Evolutionary conservation across 2,888 invertebrate genomes (phyloP).

Genomic region (Cheilosia scutellata): DNA sequence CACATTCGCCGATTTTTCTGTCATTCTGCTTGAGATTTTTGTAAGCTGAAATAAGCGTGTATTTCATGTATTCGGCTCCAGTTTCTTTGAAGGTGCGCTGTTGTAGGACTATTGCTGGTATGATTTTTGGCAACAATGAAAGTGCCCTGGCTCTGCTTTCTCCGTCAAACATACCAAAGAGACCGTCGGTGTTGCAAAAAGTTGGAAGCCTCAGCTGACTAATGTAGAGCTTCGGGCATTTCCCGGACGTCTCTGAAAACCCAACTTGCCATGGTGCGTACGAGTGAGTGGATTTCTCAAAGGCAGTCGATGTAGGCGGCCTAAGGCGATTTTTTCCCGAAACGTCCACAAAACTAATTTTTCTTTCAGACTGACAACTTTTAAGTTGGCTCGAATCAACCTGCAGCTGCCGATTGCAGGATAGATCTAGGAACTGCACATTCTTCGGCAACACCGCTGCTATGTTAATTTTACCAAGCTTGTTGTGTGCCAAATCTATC

Average conservation of each 20-base stretch:
- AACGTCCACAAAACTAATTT: constrained; percentile 93
- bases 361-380: constrained; percentile 91
- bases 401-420: constrained; percentile 92
- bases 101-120: constrained; percentile 92
- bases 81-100: constrained; percentile 93
- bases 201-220: constrained; percentile 91
- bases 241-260: constrained; percentile 93
- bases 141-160: constrained; percentile 90
- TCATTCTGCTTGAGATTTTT: constrained; percentile 90
- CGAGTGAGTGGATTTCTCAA: constrained; percentile 86
- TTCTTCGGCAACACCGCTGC: constrained; percentile 91
- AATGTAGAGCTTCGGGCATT: constrained; percentile 89
- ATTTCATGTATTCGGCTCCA: constrained; percentile 92
- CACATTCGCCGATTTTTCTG: constrained; percentile 89
- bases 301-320: constrained; percentile 85
- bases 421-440: constrained; percentile 93
- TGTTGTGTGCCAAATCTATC: constrained; percentile 93
- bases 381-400: constrained; percentile 93
- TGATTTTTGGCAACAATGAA: constrained; percentile 88
- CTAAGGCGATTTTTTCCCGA: constrained; percentile 91
- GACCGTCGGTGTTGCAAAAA: constrained; percentile 89
- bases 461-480: constrained; percentile 91
- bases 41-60: constrained; percentile 92
- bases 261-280: constrained; percentile 92
- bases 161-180: constrained; percentile 93